phyloP scores from a whole-genome alignment of 2,888 invertebrate genomes.

The Philhelius pedissequus region DNA sequence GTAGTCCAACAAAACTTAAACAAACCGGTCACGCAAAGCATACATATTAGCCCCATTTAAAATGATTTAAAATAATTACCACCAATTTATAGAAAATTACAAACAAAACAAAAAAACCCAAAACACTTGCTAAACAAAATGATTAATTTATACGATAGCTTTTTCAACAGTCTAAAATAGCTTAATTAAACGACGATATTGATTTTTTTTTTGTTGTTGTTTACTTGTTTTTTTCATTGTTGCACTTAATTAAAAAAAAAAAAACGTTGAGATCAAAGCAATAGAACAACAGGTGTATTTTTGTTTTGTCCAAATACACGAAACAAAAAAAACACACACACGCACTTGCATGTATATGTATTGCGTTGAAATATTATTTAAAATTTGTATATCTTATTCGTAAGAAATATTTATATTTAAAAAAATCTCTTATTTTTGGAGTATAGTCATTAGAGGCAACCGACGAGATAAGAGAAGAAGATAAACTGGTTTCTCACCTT shows the following conservation, averaged over 20 bases:
- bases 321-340: background rate
- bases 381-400: background rate
- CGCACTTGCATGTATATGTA: background rate
- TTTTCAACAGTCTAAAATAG: background rate
- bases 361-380: slow-evolving; percentile 4
- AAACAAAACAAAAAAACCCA: background rate
- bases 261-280: background rate
- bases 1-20: background rate
- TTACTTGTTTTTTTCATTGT: background rate
- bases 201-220: background rate
- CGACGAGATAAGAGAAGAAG: slow-evolving; percentile 2
- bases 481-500: slow-evolving; percentile 35
- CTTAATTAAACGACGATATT: background rate
- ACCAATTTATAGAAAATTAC: background rate
- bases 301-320: background rate
- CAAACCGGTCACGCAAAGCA: background rate
- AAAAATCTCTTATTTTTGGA: background rate
- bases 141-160: background rate
- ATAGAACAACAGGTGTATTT: slow-evolving; percentile 12
- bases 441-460: no score
- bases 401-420: background rate
- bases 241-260: slow-evolving; percentile 14
- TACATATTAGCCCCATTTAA: background rate
- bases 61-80: background rate
- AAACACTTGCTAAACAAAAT: background rate